phyloP scores from a whole-genome alignment of 2,888 invertebrate species.

The Diaprepes abbreviatus region DNA sequence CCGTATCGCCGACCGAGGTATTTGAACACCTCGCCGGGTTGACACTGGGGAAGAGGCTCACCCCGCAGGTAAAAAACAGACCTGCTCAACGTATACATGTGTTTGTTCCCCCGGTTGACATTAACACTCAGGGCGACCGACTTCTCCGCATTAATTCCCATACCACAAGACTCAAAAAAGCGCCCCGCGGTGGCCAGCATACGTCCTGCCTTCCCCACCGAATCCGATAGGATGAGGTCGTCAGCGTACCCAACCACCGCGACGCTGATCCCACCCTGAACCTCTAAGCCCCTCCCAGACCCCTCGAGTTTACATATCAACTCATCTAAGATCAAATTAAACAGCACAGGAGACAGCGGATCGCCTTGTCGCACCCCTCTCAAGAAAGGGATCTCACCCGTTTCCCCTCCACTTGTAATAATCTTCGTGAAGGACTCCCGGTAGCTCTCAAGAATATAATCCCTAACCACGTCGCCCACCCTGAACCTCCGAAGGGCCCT shows the following conservation, averaged over 20 bases:
- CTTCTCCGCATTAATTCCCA: not conserved
- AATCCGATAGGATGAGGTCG: slow-evolving; percentile 34
- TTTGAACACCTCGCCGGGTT: slow-evolving; percentile 13
- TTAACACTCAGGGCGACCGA: not conserved
- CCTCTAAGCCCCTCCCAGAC: slow-evolving; percentile 60
- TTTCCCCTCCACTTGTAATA: not conserved
- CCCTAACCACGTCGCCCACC: not conserved
- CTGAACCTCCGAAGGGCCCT: slow-evolving; percentile 35
- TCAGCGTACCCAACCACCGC: slow-evolving; percentile 42
- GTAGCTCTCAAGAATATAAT: not conserved
- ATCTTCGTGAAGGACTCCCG: not conserved
- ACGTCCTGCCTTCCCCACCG: not conserved
- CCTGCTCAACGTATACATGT: not conserved
- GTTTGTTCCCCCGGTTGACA: not conserved
- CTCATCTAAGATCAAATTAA: slow-evolving; percentile 33
- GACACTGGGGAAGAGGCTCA: not conserved
- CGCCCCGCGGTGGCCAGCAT: not conserved
- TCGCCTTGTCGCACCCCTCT: slow-evolving; percentile 36
- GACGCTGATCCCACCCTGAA: not conserved
- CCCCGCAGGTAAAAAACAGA: not conserved
- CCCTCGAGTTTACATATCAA: not conserved
- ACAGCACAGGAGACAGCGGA: slow-evolving; percentile 17
- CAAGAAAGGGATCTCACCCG: not conserved
- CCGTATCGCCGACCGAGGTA: not conserved
- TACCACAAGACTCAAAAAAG: not conserved